Evolutionary conservation across 2,113 vertebrate genomes (phyloP).

Genomic region (Felis chaus): DNA sequence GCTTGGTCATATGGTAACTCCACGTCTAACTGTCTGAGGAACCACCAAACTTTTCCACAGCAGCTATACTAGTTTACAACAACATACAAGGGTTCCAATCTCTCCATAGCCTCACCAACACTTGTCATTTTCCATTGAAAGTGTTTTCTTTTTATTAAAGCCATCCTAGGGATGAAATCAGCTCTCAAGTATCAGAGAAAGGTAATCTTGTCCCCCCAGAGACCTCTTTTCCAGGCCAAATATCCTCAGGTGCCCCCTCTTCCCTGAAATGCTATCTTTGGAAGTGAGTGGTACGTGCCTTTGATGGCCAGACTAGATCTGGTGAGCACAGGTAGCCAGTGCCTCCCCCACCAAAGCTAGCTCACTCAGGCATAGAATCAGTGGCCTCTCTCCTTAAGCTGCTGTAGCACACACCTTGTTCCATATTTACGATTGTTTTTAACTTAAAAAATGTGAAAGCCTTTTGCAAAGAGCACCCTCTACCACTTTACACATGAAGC

Average conservation of each 20-base stretch:
- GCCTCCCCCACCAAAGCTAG: background rate
- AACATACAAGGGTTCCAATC: background rate
- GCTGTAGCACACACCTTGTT: background rate
- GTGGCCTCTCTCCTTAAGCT: background rate
- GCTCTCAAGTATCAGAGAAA: background rate
- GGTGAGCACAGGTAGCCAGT: fast-evolving
- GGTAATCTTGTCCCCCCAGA: too few relatives aligned
- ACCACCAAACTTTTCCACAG: background rate
- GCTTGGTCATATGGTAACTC: background rate
- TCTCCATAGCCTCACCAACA: background rate
- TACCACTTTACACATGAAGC: too few relatives aligned
- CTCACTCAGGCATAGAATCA: background rate
- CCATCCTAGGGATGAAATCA: background rate
- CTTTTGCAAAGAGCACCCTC: background rate
- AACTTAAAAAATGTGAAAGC: background rate
- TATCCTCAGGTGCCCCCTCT: background rate
- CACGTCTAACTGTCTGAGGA: background rate
- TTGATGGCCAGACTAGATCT: fast-evolving
- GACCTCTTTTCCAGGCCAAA: background rate
- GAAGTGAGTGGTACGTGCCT: background rate
- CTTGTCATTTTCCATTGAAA: background rate
- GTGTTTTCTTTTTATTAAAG: background rate
- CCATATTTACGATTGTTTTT: background rate
- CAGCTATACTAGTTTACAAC: background rate
- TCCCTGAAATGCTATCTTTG: background rate